Evolutionary conservation across 2,888 invertebrate genomes (phyloP).

Genomic region (Cryptops parisi): DNA sequence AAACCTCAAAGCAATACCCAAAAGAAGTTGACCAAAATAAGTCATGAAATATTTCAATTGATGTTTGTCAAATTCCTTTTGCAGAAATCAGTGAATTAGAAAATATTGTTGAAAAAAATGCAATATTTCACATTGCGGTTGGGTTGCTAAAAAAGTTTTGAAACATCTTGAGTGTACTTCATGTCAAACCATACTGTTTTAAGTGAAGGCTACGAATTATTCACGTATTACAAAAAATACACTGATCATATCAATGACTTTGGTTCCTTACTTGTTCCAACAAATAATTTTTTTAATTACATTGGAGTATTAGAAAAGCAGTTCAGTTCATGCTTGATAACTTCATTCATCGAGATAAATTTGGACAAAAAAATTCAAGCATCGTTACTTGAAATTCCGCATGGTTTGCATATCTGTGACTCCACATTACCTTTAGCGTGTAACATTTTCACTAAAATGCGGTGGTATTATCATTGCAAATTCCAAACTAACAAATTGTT

Average conservation of each 20-base stretch:
- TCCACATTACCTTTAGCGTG: not conserved
- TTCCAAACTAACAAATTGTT: not conserved
- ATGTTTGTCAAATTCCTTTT: not conserved
- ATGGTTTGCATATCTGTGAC: not conserved
- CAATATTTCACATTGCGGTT: not conserved
- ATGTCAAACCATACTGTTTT: not conserved
- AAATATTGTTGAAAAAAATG: not conserved
- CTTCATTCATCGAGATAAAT: not conserved
- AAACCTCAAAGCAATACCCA: not conserved
- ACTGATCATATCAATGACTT: not conserved
- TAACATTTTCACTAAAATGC: not conserved
- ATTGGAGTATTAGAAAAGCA: not conserved
- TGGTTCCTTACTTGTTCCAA: not conserved
- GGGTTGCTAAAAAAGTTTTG: not conserved
- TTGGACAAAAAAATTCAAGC: not conserved
- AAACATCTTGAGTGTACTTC: not conserved
- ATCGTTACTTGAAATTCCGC: not conserved
- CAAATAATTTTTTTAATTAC: not conserved
- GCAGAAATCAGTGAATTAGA: not conserved
- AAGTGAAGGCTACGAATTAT: not conserved
- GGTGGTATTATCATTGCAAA: not conserved
- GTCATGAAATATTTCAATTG: not conserved
- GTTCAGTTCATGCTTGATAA: not conserved
- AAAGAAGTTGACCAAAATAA: not conserved
- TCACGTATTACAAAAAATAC: not conserved